Base-by-base conservation (phyloP, 2,888 invertebrate genomes). In the Choristoneura rosaceana region DNA sequence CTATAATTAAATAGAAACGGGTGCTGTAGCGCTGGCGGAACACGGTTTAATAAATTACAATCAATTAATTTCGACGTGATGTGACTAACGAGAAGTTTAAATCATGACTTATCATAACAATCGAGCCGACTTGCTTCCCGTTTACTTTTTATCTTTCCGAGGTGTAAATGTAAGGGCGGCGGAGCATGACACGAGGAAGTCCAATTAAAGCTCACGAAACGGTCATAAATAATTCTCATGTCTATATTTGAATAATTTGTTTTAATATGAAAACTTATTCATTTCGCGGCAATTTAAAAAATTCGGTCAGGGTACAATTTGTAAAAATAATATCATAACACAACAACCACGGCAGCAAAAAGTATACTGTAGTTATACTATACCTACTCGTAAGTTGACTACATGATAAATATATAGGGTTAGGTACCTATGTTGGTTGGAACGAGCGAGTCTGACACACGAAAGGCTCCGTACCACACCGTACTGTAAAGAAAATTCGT, bases 161-260 rank as follows among this genome's bases (percentile, higher is more conserved):
- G 76, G 74, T 75, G 76, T 76, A 75, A 78, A 76, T 69, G 73
- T 75, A 65, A 66, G 71, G 65, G 55, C 77, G 77, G 60, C 77
- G 66, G 71, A 76, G 75, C 78, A 69, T 76, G 68, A 55, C 74
- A 60, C 43, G 69, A 69, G 74, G 75, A 76, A 78, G 74, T 75
- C 76, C 74, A 78, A 79, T 80, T 78, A 78, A 70, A 74, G 68
- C 68, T 69, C 75, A 76, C 67, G 71, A 69, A 75, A 76, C 74
- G 70, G 73, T 76, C 71, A 34, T 64, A 64, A 64, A 64, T 64
- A 59, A 59, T 38, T n/a, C 59, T n/a, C 59, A 14, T 59, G 59
- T 34, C 38, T 59, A 34, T 55, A 55, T 55, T 55, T 55, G 55
- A 10, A 25, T 55, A 55, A 55, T 55, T 25, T 25, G 25, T 25